These are phyloP conservation scores for Thereva nobilitata DNA, from an alignment of 2,888 invertebrate species.

Conservation along the genomic window DNA sequence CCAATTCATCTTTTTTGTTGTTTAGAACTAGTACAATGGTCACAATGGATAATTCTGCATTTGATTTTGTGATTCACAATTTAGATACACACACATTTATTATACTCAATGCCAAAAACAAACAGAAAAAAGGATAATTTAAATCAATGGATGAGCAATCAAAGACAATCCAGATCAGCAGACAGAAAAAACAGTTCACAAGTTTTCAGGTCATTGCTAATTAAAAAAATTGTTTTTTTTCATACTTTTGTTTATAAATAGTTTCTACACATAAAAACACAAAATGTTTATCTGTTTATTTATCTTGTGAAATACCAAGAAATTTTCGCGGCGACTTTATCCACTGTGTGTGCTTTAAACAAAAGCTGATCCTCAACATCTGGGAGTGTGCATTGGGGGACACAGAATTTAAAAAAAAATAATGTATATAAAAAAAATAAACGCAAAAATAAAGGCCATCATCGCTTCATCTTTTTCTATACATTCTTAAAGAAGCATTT, in stretches of 20 bases:
- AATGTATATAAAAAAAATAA: neutral
- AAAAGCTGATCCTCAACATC: conserved; percentile 13
- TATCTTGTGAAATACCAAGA: neutral
- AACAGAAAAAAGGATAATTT: no score
- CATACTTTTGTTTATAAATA: conserved; percentile 15
- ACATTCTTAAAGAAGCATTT: no score
- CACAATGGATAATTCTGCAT: no score
- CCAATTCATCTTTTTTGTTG: no score
- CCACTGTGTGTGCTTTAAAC: neutral
- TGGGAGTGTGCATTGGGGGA: neutral
- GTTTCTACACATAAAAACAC: neutral
- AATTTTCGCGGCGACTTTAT: conserved; percentile 2
- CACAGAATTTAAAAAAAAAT: neutral
- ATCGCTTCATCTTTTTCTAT: no score
- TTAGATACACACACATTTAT: no score
- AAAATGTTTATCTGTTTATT: conserved; percentile 22
- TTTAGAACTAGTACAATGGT: no score
- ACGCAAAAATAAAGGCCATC: neutral
- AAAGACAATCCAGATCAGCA: conserved; percentile 4
- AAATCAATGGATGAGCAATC: neutral
- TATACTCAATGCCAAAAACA: no score
- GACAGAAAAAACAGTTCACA: neutral
- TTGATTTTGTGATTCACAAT: no score
- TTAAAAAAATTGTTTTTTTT: conserved; percentile 4
- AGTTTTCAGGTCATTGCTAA: conserved; percentile 31